phyloP scores from a whole-genome alignment of 2,113 vertebrate species.

The Hypocryptadius cinnamomeus region DNA sequence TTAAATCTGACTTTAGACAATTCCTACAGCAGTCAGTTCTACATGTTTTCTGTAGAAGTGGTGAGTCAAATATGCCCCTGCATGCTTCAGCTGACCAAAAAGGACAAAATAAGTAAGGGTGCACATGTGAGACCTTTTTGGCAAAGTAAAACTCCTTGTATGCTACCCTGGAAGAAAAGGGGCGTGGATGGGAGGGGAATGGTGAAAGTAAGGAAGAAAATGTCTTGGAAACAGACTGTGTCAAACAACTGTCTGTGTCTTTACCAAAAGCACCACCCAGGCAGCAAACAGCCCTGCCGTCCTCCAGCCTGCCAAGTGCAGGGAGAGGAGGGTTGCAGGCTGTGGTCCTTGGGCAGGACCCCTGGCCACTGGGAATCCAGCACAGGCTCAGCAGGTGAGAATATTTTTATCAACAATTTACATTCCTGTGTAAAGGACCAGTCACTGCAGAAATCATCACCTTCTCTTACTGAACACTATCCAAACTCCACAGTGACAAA shows the following conservation, averaged over 20 bases:
- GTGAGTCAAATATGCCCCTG: neutral
- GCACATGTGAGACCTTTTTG: neutral
- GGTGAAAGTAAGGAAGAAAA: neutral
- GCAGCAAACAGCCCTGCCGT: neutral
- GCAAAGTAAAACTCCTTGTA: neutral
- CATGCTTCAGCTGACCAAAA: neutral
- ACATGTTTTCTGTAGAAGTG: neutral
- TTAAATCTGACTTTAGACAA: neutral
- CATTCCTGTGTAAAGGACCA: neutral
- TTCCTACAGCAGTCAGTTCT: neutral
- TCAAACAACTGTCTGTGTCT: fast-evolving
- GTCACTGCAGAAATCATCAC: neutral
- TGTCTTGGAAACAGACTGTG: neutral
- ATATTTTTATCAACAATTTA: neutral
- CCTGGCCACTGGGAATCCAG: neutral
- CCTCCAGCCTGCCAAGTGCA: neutral
- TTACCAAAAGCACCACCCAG: neutral
- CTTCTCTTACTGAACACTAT: neutral
- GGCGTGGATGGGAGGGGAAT: neutral
- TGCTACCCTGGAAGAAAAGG: neutral
- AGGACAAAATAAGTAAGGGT: neutral
- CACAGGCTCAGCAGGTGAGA: neutral
- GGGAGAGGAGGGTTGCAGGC: neutral
- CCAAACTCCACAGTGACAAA: neutral
- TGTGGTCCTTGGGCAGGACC: neutral